Percentiles rank a stretch among this genome's conserved stretches.
These are phyloP conservation scores for Trachelipus rathkii DNA, from an alignment of 1,140 invertebrate genomes.

Conservation along the genomic window DNA sequence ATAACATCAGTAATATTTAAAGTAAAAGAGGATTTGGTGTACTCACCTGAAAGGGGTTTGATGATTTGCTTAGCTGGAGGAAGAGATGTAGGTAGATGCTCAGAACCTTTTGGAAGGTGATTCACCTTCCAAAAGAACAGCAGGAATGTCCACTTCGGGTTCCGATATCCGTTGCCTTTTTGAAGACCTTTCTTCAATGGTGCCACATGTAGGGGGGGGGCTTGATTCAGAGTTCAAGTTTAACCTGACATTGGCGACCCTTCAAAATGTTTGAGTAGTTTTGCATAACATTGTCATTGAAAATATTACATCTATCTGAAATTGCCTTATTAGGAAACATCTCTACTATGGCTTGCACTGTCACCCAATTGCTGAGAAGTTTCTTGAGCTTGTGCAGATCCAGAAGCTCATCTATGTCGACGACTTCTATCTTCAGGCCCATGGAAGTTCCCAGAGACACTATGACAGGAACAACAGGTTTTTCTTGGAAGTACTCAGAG, in stretches of 20 bases:
- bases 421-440: conserved; percentile 3
- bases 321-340: conserved; percentile 4
- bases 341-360: conserved; percentile 4
- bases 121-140: conserved; percentile 1
- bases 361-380: background rate
- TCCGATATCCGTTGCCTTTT: conserved; percentile 9
- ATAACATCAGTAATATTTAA: no score
- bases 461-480: background rate
- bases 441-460: background rate
- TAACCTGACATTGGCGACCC: no score
- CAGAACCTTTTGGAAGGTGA: conserved; percentile 5
- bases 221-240: no score
- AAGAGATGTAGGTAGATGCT: background rate
- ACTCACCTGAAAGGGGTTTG: background rate
- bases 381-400: background rate
- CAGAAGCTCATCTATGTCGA: background rate
- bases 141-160: conserved; percentile 8
- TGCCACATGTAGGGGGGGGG: no score
- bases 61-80: background rate
- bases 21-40: no score
- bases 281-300: conserved; percentile 4
- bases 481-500: background rate
- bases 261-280: conserved; percentile 3
- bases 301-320: conserved; percentile 10
- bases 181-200: conserved; percentile 4